These are phyloP conservation scores for Dallia pectoralis DNA, from an alignment of 2,797 vertebrate genomes.

Conservation along the genomic window DNA sequence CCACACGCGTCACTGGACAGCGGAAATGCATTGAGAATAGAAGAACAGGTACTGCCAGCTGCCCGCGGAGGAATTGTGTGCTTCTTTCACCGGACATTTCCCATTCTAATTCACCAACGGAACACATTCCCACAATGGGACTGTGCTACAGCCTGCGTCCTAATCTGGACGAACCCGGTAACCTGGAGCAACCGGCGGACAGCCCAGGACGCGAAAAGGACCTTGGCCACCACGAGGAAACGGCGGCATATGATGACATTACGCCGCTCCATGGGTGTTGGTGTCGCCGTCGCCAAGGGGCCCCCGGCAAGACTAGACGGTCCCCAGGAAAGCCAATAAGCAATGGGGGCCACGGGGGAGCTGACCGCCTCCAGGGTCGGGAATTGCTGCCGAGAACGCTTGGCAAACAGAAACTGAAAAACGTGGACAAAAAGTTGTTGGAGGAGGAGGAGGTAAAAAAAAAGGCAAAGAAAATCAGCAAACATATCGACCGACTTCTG, in stretches of 20 bases:
- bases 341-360: conserved; percentile 23
- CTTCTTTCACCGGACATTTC: not conserved
- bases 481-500: conserved; percentile 73
- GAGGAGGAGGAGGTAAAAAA: conserved; percentile 75
- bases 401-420: conserved; percentile 40
- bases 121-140: conserved; percentile 66
- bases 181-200: conserved; percentile 55
- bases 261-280: conserved; percentile 9
- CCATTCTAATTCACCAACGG: not conserved
- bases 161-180: conserved; percentile 68
- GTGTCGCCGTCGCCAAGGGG: conserved; percentile 39
- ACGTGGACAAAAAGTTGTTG: conserved; percentile 65
- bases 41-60: not conserved
- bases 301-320: conserved; percentile 32
- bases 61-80: conserved; percentile 48
- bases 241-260: conserved; percentile 8
- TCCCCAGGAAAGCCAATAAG: conserved; percentile 21
- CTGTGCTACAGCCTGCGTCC: conserved; percentile 79
- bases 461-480: conserved; percentile 75
- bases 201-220: conserved; percentile 24
- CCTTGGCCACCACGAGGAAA: conserved; percentile 30
- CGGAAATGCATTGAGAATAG: conserved; percentile 24
- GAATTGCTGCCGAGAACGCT: conserved; percentile 28
- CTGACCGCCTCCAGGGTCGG: conserved; percentile 16
- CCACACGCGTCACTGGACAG: conserved; percentile 15